A percentile compares a stretch with the other conserved stretches of the same genome.
Conservation (phyloP, 2,797 vertebrate genomes). For the Xyrichtys novacula region DNA sequence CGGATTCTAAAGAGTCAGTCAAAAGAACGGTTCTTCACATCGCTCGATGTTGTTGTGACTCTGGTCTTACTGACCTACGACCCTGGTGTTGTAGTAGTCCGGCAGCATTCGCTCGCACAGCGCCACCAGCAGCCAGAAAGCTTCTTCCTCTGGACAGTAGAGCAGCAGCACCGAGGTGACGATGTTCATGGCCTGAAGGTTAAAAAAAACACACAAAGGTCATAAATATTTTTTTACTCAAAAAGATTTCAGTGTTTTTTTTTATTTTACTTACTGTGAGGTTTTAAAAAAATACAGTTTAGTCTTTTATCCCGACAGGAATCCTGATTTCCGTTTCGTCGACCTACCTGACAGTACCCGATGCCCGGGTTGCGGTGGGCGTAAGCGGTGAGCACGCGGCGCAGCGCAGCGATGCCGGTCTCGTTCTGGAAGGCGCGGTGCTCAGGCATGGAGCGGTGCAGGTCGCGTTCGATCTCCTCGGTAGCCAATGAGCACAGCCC, state of each 20-base stretch:
- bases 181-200: slow-evolving; percentile 95
- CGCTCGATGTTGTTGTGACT: not conserved
- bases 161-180: slow-evolving; percentile 95
- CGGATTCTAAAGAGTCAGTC: too few species aligned
- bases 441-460: slow-evolving; percentile 99
- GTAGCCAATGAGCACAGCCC: slow-evolving; percentile 93
- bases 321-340: too few species aligned
- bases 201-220: not conserved
- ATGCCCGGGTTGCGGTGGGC: slow-evolving; percentile 97
- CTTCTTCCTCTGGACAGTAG: slow-evolving; percentile 95
- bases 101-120: slow-evolving; percentile 97
- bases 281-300: too few species aligned
- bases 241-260: too few species aligned
- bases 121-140: slow-evolving; percentile 97
- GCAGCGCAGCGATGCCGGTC: slow-evolving; percentile 93
- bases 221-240: too few species aligned
- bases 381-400: slow-evolving; percentile 95
- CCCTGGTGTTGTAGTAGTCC: slow-evolving; percentile 98
- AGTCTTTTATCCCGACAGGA: too few species aligned
- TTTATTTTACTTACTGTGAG: too few species aligned
- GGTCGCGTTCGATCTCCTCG: slow-evolving; percentile 97
- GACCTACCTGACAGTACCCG: slow-evolving; percentile 94
- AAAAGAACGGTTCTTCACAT: too few species aligned
- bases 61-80: slow-evolving; percentile 87
- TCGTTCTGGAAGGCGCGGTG: slow-evolving; percentile 98